A percentile compares a stretch with the other conserved stretches of the same genome.
Conservation (phyloP, 2,797 vertebrate genomes). For the Sebastiscus albofasciatus region DNA sequence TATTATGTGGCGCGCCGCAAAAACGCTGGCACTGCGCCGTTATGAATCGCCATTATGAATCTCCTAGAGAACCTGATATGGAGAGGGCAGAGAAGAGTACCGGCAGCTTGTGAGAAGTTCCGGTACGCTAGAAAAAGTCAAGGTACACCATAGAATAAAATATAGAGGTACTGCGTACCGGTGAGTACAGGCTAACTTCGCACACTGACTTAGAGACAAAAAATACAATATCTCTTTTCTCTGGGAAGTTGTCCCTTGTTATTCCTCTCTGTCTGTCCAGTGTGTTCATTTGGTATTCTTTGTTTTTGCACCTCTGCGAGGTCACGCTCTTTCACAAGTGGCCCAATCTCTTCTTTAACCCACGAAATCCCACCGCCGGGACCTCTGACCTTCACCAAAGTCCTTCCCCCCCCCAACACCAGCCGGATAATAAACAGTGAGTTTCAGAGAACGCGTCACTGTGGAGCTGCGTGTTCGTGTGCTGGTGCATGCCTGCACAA, state of each 20-base stretch:
- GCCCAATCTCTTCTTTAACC: constrained; percentile 59
- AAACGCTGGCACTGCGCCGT: too few relatives aligned
- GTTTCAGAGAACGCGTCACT: constrained; percentile 55
- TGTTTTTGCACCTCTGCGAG: constrained; percentile 66
- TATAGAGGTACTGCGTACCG: too few relatives aligned
- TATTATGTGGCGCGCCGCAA: too few relatives aligned
- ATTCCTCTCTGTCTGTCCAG: constrained; percentile 60
- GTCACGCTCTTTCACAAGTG: constrained; percentile 72
- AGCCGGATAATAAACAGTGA: constrained; percentile 76
- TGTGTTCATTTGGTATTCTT: constrained; percentile 54
- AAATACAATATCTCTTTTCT: constrained; percentile 20
- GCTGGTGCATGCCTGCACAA: constrained; percentile 52
- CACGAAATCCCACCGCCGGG: constrained; percentile 69
- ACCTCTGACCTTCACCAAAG: constrained; percentile 74
- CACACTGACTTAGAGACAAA: not conserved
- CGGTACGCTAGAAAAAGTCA: too few relatives aligned
- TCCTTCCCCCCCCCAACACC: constrained; percentile 59
- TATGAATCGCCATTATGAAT: too few relatives aligned
- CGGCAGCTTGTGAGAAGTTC: too few relatives aligned
- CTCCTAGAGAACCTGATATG: too few relatives aligned
- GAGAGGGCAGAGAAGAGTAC: too few relatives aligned
- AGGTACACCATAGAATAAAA: too few relatives aligned
- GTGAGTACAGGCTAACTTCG: too few relatives aligned
- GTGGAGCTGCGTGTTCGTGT: constrained; percentile 25
- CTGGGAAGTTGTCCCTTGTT: constrained; percentile 21